Base-by-base conservation (phyloP, 2,113 vertebrate genomes). In the Salvelinus sp. region DNA sequence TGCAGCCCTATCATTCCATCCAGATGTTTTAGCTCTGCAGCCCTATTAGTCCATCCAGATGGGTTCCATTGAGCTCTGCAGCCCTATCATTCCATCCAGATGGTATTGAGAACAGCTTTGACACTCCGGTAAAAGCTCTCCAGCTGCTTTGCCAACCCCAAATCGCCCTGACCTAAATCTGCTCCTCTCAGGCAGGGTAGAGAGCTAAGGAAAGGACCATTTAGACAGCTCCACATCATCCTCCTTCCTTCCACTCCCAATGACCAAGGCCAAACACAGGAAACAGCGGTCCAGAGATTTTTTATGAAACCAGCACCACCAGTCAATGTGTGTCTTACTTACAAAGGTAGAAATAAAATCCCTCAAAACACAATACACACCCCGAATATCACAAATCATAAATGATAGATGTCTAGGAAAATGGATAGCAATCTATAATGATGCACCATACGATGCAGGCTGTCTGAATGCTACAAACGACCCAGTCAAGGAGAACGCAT, bases 91-190 rank as follows among this genome's bases (percentile, higher is more conserved):
- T 73, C 73, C 82, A 88, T 89, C 84, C 91, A 91, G 90, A 90
- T 87, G 87, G 86, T 78, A 79, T 75, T 85, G 80, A 85, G 88
- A 84, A 85, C 83, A 85, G 88, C 86, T 83, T 57, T 85, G 86
- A 86, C 83, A 76, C 81, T 86, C 86, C 82, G 83, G 79, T 81
- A 88, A 87, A 83, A 84, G 89, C 86, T 86, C 85, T 79, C 83
- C 87, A 84, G 87, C 85, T 79, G 85, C 83, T 82, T 75, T 68
- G 77, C 85, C 83, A 81, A 79, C 85, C 62, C 83, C 89, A 90
- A 87, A 91, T 90, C 84, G 91, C 84, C 81, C 81, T 90, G 91
- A 91, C 91, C 91, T 73, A 90, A 89, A 90, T 92, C 83, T 90
- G 82, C 76, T 86, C 79, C 77, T 84, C 81, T 72, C 68, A 60